Evolutionary conservation across 2,888 invertebrate genomes (phyloP), one percentile per base, ranked within the genome.

Genomic region (Agrotis puta): DNA sequence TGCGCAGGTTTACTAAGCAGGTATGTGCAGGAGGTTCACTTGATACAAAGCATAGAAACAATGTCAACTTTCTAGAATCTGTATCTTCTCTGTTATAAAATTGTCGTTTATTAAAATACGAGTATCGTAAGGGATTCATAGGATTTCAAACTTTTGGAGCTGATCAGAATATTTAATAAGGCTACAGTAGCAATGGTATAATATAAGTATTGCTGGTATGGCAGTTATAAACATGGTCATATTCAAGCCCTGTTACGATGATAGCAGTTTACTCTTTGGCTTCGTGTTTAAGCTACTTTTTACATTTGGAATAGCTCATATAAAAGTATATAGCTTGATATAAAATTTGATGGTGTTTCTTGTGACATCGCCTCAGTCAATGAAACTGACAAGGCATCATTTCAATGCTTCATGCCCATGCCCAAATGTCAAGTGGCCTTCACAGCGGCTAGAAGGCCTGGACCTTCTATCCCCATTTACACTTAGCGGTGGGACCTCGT

Each of bases 401-500:
- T 18, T n/a, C 54, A 53, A 39, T 24, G 33, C 11, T 18, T 54
- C 4, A 27, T 39, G 13, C 24, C 56, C 18, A 9, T 45, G 33
- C 4, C 22, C 22, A 45, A 22, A 54, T 69, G 14, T 11, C 20
- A n/a, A 68, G 7, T 75, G 33, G 50, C 50, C 75, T 75, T 24
- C 75, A 76, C 57, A 53, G 20, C 20, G 18, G 43, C 24, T 59
- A 63, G 50, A 75, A 75, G 79, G 76, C 68, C 63, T 68, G 71
- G 64, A 77, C 69, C 77, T 81, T 83, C 77, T 78, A 82, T 69
- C 71, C 72, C 58, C 64, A 62, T 73, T 51, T 73, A 64, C 56
- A 54, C 50, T 51, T 66, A 50, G 67, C 76, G 69, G 53, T 59
- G 81, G 83, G 82, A 87, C 86, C 86, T 88, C 85, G 89, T 90